Base-by-base conservation (phyloP, 2,888 invertebrate genomes). In the Leptopterna dolabrata region DNA sequence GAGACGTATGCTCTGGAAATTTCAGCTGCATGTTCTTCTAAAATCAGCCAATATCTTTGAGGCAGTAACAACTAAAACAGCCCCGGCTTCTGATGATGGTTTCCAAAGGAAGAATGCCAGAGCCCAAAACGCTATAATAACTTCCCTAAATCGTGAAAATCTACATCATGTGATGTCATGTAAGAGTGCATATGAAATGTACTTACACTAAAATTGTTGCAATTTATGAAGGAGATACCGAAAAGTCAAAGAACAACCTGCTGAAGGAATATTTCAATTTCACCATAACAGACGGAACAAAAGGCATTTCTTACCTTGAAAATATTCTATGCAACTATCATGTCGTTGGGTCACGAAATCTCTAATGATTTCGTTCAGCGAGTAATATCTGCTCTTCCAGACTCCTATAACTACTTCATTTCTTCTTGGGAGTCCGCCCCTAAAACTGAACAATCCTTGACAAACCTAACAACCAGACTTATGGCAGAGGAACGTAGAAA, bases 391-490 rank as follows among this genome's bases (percentile, higher is more conserved):
- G 36, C 30, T 16, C 30, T 87, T 29, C 87, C 87, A 13, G 30
- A n/a, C 13, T 11, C 7, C 11, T 84, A 73, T n/a, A 29, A 30
- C 29, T 16, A 13, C 19, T 78, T 84, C 30, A 29, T n/a, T 16
- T 43, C 80, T 14, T 85, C 87, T 6, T 81, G 87, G 80, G 45
- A 27, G 6, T 87, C 87, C 14, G 36, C 55, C 4, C 1, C 80
- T 1, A 81, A 16, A 24, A 24, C 7, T n/a, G 86, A 86, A 24
- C 73, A 43, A n/a, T 80, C 86, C n/a, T 16, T n/a, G n/a, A n/a
- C n/a, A n/a, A n/a, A n/a, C n/a, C n/a, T n/a, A n/a, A n/a, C n/a
- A n/a, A n/a, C n/a, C 11, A 24, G 85, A 30, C 85, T 84, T 14
- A 16, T 71, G 4, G 41, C 27, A 6, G 85, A 84, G 78, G 76